phyloP scores from a whole-genome alignment of 2,888 invertebrate genomes.

The Choreutis nemorana region DNA sequence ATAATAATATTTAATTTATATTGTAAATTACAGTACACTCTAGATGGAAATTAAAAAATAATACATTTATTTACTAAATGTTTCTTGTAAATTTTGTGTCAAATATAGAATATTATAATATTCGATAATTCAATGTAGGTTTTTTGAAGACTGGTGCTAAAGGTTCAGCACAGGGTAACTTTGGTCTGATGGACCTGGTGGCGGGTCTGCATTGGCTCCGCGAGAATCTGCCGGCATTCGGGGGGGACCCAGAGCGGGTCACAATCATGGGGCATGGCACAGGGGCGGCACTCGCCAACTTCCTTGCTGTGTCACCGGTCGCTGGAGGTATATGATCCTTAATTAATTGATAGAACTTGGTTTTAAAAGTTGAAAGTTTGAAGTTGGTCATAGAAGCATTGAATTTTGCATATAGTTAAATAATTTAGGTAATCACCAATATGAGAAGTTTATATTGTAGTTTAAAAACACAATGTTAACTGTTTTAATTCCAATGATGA shows the following conservation, averaged over 20 bases:
- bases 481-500: too few species aligned
- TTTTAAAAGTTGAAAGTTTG: too few species aligned
- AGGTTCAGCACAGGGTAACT: constrained; percentile 90
- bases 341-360: too few species aligned
- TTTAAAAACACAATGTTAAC: too few species aligned
- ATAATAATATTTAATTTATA: too few species aligned
- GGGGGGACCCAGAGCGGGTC: constrained; percentile 92
- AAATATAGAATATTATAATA: not conserved
- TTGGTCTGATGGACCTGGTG: constrained; percentile 90
- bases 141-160: constrained; percentile 91
- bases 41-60: too few species aligned
- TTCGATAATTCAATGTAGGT: constrained; percentile 54
- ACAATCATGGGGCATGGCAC: constrained; percentile 96
- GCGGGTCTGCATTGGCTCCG: constrained; percentile 97
- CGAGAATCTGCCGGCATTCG: constrained; percentile 94
- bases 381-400: too few species aligned
- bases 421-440: too few species aligned
- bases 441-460: too few species aligned
- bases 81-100: not conserved
- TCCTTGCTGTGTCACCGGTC: constrained; percentile 94
- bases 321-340: constrained; percentile 93
- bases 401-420: too few species aligned
- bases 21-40: too few species aligned
- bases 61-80: too few species aligned
- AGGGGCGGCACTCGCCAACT: constrained; percentile 95